These are phyloP conservation scores for Xiphophorus maculatus DNA, from an alignment of 2,113 vertebrate genomes.

Conservation along the genomic window DNA sequence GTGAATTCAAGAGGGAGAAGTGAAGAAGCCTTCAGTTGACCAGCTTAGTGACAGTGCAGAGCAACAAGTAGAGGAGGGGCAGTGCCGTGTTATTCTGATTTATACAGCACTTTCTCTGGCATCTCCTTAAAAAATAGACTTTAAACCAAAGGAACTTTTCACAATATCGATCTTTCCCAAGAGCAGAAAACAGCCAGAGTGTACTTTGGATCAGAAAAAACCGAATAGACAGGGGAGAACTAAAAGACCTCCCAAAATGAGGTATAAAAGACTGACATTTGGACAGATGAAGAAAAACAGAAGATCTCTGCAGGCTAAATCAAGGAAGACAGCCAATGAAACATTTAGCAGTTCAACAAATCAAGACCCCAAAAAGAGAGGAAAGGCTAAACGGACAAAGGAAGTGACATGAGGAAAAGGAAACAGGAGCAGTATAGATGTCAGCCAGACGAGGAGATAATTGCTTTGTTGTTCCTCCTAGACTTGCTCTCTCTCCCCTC, in stretches of 20 bases:
- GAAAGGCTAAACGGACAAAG: constrained; percentile 45
- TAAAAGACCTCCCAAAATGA: background rate
- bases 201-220: background rate
- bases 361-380: constrained; percentile 31
- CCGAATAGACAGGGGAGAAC: constrained; percentile 15
- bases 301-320: constrained; percentile 33
- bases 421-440: constrained; percentile 52
- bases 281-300: constrained; percentile 46
- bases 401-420: constrained; percentile 41
- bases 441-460: constrained; percentile 62
- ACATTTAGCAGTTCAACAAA: constrained; percentile 43
- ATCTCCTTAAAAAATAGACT: too few relatives aligned
- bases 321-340: constrained; percentile 36
- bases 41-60: too few relatives aligned
- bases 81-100: too few relatives aligned
- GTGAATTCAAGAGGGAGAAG: too few relatives aligned
- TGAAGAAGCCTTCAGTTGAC: too few relatives aligned
- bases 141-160: too few relatives aligned
- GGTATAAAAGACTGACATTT: constrained; percentile 17
- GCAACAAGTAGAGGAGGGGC: too few relatives aligned
- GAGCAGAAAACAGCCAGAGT: background rate
- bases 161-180: too few relatives aligned
- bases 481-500: constrained; percentile 10
- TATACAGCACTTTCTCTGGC: too few relatives aligned
- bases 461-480: constrained; percentile 59